Conservation (phyloP, 2,888 invertebrate genomes). For the Cordilura impudica region DNA sequence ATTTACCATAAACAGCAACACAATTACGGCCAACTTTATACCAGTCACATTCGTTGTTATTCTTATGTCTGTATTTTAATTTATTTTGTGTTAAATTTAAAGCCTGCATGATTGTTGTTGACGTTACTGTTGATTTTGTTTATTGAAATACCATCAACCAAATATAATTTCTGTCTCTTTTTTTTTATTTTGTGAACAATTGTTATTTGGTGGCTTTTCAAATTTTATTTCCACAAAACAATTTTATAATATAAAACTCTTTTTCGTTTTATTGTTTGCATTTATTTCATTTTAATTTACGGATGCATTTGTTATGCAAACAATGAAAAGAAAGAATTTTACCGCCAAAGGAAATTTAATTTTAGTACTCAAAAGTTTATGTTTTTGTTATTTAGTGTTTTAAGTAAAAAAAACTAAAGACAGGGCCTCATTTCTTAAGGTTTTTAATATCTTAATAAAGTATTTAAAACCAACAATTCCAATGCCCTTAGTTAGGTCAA, state of each 20-base stretch:
- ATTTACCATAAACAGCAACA: neutral
- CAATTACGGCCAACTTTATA: neutral
- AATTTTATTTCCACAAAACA: neutral
- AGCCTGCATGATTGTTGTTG: constrained; percentile 12
- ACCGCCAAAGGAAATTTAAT: constrained; percentile 43
- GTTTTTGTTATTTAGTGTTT: constrained; percentile 15
- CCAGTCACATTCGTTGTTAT: neutral
- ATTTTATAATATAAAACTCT: constrained; percentile 8
- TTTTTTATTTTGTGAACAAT: constrained; percentile 27
- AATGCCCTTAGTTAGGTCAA: no score
- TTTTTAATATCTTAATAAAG: no score
- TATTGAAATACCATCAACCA: constrained; percentile 29
- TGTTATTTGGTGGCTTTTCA: constrained; percentile 6
- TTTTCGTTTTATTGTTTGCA: constrained; percentile 16
- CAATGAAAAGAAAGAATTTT: constrained; percentile 27
- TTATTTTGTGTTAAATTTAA: constrained; percentile 1
- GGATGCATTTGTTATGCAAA: constrained; percentile 61
- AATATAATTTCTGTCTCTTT: neutral
- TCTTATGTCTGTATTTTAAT: neutral
- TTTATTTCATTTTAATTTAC: constrained; percentile 26
- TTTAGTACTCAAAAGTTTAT: constrained; percentile 26
- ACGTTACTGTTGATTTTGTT: constrained; percentile 4
- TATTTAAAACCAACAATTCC: no score
- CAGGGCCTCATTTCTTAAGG: no score
- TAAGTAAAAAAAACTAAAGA: constrained; percentile 4